Percentiles rank a stretch among this genome's conserved stretches.
Evolutionary conservation across 2,888 invertebrate genomes (phyloP).

Genomic region (Spodoptera picta): DNA sequence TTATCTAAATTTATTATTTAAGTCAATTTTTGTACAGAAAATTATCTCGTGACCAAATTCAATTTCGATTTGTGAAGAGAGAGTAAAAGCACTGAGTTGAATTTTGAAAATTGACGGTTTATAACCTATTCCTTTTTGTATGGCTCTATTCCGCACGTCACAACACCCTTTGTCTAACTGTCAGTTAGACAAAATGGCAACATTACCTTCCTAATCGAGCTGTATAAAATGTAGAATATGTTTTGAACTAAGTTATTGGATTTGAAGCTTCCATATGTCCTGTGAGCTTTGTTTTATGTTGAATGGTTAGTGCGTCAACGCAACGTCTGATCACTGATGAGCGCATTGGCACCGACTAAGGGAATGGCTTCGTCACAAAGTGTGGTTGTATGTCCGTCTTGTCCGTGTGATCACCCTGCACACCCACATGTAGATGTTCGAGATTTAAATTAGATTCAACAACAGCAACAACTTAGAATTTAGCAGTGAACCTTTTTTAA

Average conservation of each 20-base stretch:
- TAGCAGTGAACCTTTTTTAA: constrained; percentile 4
- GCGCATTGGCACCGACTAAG: constrained; percentile 78
- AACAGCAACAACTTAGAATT: constrained; percentile 7
- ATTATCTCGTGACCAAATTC: background rate
- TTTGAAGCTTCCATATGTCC: constrained; percentile 43
- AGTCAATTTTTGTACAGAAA: background rate
- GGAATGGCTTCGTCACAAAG: constrained; percentile 81
- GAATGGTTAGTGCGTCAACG: constrained; percentile 83
- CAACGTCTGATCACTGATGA: constrained; percentile 79
- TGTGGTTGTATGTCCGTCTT: constrained; percentile 66
- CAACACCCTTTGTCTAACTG: constrained; percentile 1
- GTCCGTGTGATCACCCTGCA: constrained; percentile 79
- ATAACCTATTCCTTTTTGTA: constrained; percentile 11
- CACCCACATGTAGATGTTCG: constrained; percentile 62
- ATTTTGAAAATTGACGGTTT: constrained; percentile 8
- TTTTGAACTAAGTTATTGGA: constrained; percentile 22
- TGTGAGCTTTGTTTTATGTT: constrained; percentile 52
- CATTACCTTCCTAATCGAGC: background rate
- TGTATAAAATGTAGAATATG: constrained; percentile 16
- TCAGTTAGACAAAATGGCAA: background rate
- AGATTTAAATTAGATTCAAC: constrained; percentile 32
- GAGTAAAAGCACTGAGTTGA: constrained; percentile 15
- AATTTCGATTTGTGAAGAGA: constrained; percentile 33
- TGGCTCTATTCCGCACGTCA: background rate
- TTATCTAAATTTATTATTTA: background rate